A percentile compares a stretch with the other conserved stretches of the same genome.
These are phyloP conservation scores for chimpanzee (Pan troglodytes) DNA, from an alignment of 2,113 vertebrate genomes.

Conservation along the genomic window DNA sequence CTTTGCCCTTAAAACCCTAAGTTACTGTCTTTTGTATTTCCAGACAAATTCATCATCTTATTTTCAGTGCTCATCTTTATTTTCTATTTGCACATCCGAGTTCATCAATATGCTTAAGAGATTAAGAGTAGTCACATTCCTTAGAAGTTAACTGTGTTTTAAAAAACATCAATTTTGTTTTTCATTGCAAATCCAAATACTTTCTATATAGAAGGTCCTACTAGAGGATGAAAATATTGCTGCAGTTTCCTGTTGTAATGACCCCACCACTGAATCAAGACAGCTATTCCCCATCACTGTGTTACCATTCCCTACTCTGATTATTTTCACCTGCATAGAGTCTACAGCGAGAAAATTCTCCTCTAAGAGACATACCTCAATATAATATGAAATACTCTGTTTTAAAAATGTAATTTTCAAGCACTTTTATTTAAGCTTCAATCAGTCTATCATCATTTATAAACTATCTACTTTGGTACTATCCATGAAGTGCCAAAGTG, in stretches of 20 bases:
- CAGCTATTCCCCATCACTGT: neutral
- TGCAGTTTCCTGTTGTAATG: neutral
- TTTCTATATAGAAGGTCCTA: neutral
- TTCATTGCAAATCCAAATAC: neutral
- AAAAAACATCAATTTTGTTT: neutral
- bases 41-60: neutral
- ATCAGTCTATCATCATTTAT: slow-evolving; percentile 62
- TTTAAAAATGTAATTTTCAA: slow-evolving; percentile 49
- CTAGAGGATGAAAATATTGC: neutral
- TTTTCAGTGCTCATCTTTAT: neutral
- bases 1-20: neutral
- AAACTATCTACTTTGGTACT: slow-evolving; percentile 47
- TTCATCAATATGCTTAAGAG: neutral
- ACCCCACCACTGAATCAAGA: neutral
- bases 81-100: neutral
- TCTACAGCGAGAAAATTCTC: neutral
- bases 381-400: slow-evolving; percentile 46
- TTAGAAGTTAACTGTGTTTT: neutral
- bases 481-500: slow-evolving; percentile 22
- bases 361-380: slow-evolving; percentile 6
- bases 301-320: neutral
- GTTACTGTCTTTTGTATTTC: neutral
- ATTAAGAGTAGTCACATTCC: neutral
- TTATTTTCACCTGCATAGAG: neutral
- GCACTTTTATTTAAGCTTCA: slow-evolving; percentile 62